These are phyloP conservation scores for Amorpha juglandis DNA, from an alignment of 2,888 invertebrate species.

Conservation along the genomic window DNA sequence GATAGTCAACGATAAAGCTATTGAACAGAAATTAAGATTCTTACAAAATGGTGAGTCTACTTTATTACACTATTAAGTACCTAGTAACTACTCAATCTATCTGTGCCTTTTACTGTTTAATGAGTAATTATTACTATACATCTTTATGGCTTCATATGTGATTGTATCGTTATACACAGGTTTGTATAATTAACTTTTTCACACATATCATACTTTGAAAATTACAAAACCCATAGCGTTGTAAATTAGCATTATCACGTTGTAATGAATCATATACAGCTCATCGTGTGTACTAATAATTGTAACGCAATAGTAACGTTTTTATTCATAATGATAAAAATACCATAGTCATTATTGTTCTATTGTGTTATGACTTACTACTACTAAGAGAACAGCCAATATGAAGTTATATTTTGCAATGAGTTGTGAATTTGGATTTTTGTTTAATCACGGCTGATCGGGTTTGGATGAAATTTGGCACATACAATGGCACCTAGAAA, in stretches of 20 bases:
- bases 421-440: too few relatives aligned
- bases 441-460: too few relatives aligned
- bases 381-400: not conserved
- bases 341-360: not conserved
- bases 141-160: not conserved
- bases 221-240: not conserved
- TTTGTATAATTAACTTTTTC: not conserved
- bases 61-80: not conserved
- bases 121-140: not conserved
- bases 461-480: too few relatives aligned
- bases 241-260: conserved; percentile 21
- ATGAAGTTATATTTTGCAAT: not conserved
- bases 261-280: not conserved
- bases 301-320: not conserved
- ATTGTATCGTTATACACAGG: not conserved
- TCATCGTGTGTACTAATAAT: not conserved
- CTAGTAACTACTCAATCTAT: not conserved
- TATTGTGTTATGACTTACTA: not conserved
- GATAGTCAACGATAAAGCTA: conserved; percentile 88
- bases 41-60: conserved; percentile 90
- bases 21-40: conserved; percentile 90
- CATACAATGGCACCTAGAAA: too few relatives aligned
- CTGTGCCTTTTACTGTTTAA: not conserved
- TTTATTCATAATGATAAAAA: not conserved
- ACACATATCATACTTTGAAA: not conserved